Base-by-base conservation (phyloP, 2,888 invertebrate genomes). In the Palloptera scutellata region DNA sequence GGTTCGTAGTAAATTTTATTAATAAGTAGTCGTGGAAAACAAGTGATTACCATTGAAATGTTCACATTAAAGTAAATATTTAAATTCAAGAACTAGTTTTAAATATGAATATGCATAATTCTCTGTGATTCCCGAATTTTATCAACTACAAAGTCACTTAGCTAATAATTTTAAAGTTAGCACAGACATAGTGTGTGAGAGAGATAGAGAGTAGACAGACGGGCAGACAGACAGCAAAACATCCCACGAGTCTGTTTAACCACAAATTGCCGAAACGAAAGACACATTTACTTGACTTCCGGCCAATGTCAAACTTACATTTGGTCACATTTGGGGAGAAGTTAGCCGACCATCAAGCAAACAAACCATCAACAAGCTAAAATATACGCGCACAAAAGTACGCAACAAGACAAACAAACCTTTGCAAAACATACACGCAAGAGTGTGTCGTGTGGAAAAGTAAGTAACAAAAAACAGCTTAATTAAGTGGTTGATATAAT, bases 401-500 rank as follows among this genome's bases (percentile, higher is more conserved):
- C 5, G 15, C 5, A 48, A 48, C n/a, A n/a, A 8, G 15, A 48
- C 13, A 48, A 48, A 48, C 13, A 48, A 48, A 4, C 48, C 15
- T n/a, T 48, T 48, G 15, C n/a, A 0, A 48, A 48, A 15, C 48
- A 13, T 11, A 48, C 5, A 30, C 30, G 6, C 30, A 30, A 30
- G 10, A 13, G 10, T 48, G 11, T 48, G 48, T 48, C 11, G 15
- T n/a, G 5, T 15, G 10, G 48, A 13, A n/a, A 11, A 48, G 15
- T 15, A 48, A 48, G 10, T 11, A 48, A 48, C 10, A n/a, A n/a
- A n/a, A n/a, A 48, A 48, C 48, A 48, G 15, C 48, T 48, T 48
- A 48, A 48, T 48, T 48, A 48, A 8, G 48, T 48, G 48, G 10
- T 15, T 48, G 48, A 48, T 48, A 48, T 48, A 48, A 48, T 48